Conservation (phyloP, 2,113 vertebrate species). For the Petaurus breviceps region DNA sequence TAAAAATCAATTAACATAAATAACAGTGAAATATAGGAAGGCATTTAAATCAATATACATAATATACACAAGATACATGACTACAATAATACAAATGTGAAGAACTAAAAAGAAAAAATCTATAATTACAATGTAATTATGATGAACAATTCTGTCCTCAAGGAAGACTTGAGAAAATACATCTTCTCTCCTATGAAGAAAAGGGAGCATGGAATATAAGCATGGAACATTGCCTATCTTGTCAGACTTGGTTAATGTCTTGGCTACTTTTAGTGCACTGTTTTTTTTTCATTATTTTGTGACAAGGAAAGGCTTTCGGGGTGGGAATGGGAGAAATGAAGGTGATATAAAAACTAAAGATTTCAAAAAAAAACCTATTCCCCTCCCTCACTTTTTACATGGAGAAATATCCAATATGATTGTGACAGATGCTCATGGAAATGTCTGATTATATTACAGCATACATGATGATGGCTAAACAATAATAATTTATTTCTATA, state of each 20-base stretch:
- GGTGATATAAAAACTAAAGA: background rate
- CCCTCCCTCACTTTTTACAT: background rate
- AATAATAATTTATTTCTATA: background rate
- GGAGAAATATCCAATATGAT: background rate
- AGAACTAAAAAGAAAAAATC: background rate
- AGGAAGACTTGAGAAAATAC: background rate
- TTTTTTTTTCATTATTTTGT: background rate
- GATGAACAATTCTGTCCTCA: background rate
- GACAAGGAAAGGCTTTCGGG: background rate
- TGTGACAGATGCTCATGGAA: background rate
- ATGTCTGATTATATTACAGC: background rate
- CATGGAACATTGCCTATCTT: too few species aligned
- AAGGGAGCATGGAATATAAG: background rate
- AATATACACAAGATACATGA: background rate
- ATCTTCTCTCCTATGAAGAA: background rate
- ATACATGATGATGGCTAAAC: background rate
- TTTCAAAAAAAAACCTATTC: background rate
- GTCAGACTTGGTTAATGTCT: background rate
- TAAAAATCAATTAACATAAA: background rate
- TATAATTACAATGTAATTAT: background rate
- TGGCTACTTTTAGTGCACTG: background rate
- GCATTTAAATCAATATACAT: background rate
- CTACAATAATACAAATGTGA: background rate
- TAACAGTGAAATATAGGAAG: background rate
- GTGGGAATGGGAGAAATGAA: background rate